phyloP scores from a whole-genome alignment of 2,113 vertebrate genomes.

The Tachysurus fulvidraco region DNA sequence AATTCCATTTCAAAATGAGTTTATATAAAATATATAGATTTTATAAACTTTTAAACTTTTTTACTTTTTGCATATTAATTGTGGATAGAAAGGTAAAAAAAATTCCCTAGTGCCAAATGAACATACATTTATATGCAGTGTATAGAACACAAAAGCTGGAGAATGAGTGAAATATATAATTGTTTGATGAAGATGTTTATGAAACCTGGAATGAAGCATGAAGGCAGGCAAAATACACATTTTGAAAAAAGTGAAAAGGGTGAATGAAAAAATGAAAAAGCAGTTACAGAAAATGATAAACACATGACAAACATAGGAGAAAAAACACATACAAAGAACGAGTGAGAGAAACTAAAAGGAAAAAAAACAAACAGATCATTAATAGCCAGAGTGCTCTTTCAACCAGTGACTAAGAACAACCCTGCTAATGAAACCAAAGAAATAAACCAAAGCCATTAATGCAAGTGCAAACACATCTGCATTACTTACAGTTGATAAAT shows the following conservation, averaged over 20 bases:
- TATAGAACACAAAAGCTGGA: neutral
- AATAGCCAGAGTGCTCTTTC: neutral
- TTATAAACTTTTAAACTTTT: no score
- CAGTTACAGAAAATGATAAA: neutral
- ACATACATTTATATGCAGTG: neutral
- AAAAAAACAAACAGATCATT: neutral
- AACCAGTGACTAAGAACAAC: constrained; percentile 11
- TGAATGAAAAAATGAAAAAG: neutral
- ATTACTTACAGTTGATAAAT: constrained; percentile 33
- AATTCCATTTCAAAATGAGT: neutral
- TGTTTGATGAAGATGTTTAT: neutral
- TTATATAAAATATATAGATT: neutral
- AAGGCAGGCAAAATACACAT: no score
- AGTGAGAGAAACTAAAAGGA: neutral
- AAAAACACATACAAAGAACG: neutral
- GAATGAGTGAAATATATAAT: neutral
- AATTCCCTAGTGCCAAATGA: neutral
- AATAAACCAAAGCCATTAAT: constrained; percentile 24
- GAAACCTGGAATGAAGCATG: neutral
- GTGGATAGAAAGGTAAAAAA: neutral
- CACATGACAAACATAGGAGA: neutral
- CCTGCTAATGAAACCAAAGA: constrained; percentile 13
- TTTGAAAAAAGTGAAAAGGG: neutral
- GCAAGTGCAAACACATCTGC: constrained; percentile 10
- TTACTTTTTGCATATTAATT: neutral